Base-by-base conservation (phyloP, 2,113 vertebrate genomes). In the Lipophrys pholis region DNA sequence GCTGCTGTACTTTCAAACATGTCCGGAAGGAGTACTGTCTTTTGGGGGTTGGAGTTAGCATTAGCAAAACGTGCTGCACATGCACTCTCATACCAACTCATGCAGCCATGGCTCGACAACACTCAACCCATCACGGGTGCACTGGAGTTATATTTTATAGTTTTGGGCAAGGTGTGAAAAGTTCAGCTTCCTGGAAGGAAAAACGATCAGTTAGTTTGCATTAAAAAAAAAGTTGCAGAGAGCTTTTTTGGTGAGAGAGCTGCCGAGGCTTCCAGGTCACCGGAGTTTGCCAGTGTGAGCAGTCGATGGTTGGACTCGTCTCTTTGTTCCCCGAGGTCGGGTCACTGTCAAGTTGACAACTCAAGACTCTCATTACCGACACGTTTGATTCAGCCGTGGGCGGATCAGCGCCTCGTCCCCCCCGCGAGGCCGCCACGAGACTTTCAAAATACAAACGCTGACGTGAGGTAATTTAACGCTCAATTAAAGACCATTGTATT, bases 71-170 rank as follows among this genome's bases (percentile, higher is more conserved):
- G 61, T 51, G 73, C 70, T 21, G 78, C 64, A 64, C 91, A 87
- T 91, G 90, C 91, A 89, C 67, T 76, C 79, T 80, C 83, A 83
- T 63, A 84, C 69, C 81, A 83, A 79, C 65, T 80, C 88, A 89
- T 89, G 90, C 87, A 89, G 81, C 80, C 75, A 1, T 49, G 90
- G 82, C 70, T 84, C 30, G 91, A 88, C 51, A 59, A 72, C 78
- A 76, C 76, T 78, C 81, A 81, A 79, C 53, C 59, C 21, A 78
- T 76, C 78, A 68, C 66, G 73, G 73, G 57, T 76, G 81, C 81
- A 82, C 38, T 9, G 16, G 43, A 73, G 69, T 53, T 74, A 57
- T 68, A 54, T 82, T 85, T 72, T 57, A 78, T 81, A 69, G 76
- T 43, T 76, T 76, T 53, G 66, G 69, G 63, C 21, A 66, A 80